phyloP scores from a whole-genome alignment of 2,797 vertebrate species.

The Muscicapa comitata region DNA sequence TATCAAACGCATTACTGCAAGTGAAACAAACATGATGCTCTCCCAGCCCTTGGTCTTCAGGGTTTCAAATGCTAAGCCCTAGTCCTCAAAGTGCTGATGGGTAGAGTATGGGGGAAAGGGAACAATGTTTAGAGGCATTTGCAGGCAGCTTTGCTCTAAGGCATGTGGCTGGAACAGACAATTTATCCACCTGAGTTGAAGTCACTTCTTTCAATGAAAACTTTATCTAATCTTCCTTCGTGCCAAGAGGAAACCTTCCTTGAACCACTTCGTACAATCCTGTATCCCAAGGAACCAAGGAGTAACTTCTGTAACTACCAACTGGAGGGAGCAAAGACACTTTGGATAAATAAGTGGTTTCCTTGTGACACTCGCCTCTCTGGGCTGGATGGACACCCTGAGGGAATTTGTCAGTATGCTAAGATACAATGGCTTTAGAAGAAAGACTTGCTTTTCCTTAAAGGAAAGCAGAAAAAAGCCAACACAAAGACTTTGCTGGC shows the following conservation, averaged over 20 bases:
- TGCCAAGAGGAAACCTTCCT: background rate
- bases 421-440: background rate
- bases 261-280: background rate
- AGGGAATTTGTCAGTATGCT: background rate
- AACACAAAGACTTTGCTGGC: background rate
- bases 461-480: background rate
- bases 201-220: background rate
- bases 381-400: background rate
- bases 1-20: background rate
- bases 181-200: background rate
- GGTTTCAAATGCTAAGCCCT: background rate
- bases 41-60: background rate
- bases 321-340: background rate
- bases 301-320: background rate
- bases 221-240: background rate
- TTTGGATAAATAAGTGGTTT: accelerated
- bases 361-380: background rate
- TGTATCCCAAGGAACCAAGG: background rate
- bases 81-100: background rate
- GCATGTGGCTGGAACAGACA: background rate
- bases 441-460: background rate
- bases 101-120: background rate
- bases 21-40: background rate
- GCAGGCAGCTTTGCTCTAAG: background rate
- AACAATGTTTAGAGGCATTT: background rate